phyloP scores from a whole-genome alignment of 2,113 vertebrate species.

The Pterocles orientalis region DNA sequence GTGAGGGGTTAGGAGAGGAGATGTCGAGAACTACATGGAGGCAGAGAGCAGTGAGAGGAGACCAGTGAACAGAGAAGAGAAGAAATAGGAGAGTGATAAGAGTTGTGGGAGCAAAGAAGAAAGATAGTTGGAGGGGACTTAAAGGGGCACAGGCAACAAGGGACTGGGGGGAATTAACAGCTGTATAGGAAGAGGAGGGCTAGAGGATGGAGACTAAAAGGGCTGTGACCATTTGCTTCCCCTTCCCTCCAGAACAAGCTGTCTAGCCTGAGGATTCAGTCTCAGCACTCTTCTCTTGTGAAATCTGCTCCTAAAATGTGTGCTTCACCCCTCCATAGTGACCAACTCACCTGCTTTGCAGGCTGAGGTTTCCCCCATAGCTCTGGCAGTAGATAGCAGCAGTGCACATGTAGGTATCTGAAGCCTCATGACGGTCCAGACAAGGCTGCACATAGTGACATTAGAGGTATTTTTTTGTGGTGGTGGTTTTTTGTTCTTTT shows the following conservation, averaged over 20 bases:
- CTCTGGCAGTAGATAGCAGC: not conserved
- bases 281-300: not conserved
- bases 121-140: not conserved
- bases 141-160: not conserved
- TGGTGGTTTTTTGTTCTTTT: not conserved
- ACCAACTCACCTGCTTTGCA: not conserved
- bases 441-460: not conserved
- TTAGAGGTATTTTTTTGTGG: not conserved
- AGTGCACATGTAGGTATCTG: not conserved
- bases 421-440: not conserved
- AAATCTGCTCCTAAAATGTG: not conserved
- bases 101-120: not conserved
- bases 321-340: not conserved
- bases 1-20: not conserved
- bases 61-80: not conserved
- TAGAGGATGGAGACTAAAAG: not conserved
- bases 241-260: not conserved
- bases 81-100: not conserved
- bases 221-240: not conserved
- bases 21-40: accelerated
- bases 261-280: not conserved
- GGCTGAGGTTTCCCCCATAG: not conserved
- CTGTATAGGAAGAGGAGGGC: not conserved
- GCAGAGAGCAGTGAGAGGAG: not conserved
- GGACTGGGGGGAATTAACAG: not conserved